Conservation (phyloP, 2,113 vertebrate genomes). For the Petroica traversi region DNA sequence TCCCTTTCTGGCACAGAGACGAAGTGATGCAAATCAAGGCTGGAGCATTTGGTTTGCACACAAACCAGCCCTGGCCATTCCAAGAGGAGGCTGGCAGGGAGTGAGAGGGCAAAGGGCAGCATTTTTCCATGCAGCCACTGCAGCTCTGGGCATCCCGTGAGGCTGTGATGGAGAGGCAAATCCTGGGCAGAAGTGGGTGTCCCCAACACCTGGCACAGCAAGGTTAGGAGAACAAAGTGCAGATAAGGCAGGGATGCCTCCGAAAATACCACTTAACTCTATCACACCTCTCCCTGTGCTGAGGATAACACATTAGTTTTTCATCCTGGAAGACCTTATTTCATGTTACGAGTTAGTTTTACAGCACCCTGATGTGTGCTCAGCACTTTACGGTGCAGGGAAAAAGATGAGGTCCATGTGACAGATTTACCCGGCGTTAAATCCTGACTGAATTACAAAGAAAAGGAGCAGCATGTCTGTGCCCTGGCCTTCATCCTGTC, state of each 20-base stretch:
- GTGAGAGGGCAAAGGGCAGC: background rate
- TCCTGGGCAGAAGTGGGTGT: background rate
- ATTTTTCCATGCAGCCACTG: background rate
- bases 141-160: fast-evolving
- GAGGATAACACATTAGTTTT: background rate
- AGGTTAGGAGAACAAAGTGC: background rate
- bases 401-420: background rate
- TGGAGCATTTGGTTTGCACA: background rate
- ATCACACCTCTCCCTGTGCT: background rate
- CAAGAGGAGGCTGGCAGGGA: background rate
- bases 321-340: slow-evolving; percentile 8
- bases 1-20: background rate
- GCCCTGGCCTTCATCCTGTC: background rate
- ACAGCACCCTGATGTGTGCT: slow-evolving; percentile 28
- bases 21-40: background rate
- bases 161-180: background rate
- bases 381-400: background rate
- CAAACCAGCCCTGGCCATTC: background rate
- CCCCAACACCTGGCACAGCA: background rate
- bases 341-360: slow-evolving; percentile 19
- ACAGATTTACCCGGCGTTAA: background rate
- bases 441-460: background rate
- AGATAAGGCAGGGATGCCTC: background rate
- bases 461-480: background rate
- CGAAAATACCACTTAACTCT: background rate